These are phyloP conservation scores for Erebia ligea DNA, from an alignment of 2,888 invertebrate species.

Conservation along the genomic window DNA sequence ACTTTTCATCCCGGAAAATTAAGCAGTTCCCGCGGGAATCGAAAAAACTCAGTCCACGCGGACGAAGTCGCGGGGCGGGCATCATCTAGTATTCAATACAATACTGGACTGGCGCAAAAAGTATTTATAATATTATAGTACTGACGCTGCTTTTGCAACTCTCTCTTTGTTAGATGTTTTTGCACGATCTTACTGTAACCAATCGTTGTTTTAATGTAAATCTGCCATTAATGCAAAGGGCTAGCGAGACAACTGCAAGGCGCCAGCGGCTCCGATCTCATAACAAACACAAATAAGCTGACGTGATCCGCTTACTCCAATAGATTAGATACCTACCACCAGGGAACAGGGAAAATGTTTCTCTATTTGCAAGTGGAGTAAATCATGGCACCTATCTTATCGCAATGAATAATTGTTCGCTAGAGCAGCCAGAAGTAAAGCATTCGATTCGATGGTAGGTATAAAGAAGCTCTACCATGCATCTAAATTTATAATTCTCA, in stretches of 20 bases:
- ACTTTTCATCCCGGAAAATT: no score
- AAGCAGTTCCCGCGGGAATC: no score
- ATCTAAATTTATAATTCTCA: not conserved
- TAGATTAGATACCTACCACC: conserved; percentile 65
- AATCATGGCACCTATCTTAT: conserved; percentile 40
- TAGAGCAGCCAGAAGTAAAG: conserved; percentile 20
- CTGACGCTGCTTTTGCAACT: not conserved
- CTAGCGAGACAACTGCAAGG: conserved; percentile 55
- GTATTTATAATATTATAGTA: no score
- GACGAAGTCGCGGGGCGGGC: no score
- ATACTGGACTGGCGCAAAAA: no score
- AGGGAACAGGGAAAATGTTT: conserved; percentile 45
- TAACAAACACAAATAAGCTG: conserved; percentile 81
- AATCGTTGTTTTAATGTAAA: not conserved
- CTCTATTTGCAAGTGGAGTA: conserved; percentile 30
- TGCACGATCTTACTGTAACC: no score
- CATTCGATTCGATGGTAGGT: conserved; percentile 5
- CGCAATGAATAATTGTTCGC: conserved; percentile 41
- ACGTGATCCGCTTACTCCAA: conserved; percentile 80
- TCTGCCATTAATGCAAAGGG: conserved; percentile 19
- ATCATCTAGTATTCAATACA: no score
- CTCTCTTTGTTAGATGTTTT: not conserved
- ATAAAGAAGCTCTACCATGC: conserved; percentile 3
- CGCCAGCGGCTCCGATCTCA: conserved; percentile 73
- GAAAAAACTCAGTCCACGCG: no score